Conservation (phyloP, 92 coral and sea anemone genomes). For the Zoanthus sansibaricus region DNA sequence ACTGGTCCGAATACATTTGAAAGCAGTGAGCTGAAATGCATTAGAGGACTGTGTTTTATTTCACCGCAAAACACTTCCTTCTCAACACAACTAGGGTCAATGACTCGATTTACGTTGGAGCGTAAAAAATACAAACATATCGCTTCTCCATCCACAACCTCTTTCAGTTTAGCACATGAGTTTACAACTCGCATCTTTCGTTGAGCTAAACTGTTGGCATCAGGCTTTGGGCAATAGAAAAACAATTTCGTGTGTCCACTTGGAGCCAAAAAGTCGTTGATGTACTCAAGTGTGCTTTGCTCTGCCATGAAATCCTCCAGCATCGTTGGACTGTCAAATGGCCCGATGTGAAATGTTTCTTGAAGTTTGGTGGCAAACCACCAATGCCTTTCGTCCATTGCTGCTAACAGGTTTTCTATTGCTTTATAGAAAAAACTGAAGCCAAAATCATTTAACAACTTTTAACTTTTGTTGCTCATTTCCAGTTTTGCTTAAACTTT, state of each 20-base stretch:
- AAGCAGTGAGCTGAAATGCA: slow-evolving; percentile 88
- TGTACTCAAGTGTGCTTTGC: slow-evolving; percentile 92
- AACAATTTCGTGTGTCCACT: slow-evolving; percentile 96
- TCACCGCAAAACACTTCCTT: slow-evolving; percentile 99
- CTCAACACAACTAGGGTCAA: slow-evolving; percentile 96
- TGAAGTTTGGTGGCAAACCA: slow-evolving; percentile 99
- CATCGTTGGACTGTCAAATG: slow-evolving; percentile 99
- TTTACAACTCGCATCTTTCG: slow-evolving; percentile 91
- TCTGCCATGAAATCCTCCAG: slow-evolving; percentile 99
- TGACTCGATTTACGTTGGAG: slow-evolving; percentile 94
- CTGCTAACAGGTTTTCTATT: slow-evolving; percentile 1
- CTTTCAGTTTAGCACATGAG: slow-evolving; percentile 95
- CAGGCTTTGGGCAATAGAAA: slow-evolving; percentile 96
- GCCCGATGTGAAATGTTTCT: slow-evolving; percentile 97
- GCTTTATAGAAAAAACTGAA: background rate
- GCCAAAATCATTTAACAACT: background rate
- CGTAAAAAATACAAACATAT: slow-evolving; percentile 98
- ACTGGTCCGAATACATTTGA: slow-evolving; percentile 91
- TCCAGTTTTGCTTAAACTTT: slow-evolving; percentile 50
- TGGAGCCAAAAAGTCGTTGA: slow-evolving; percentile 98
- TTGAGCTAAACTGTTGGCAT: slow-evolving; percentile 79
- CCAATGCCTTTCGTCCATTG: slow-evolving; percentile 99
- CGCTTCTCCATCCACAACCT: slow-evolving; percentile 95
- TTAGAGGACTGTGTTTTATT: slow-evolving; percentile 95
- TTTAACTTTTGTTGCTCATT: background rate